Evolutionary conservation across 2,888 invertebrate species (phyloP), one percentile per base, ranked within the genome.

Genomic region (Andrena hattorfiana): DNA sequence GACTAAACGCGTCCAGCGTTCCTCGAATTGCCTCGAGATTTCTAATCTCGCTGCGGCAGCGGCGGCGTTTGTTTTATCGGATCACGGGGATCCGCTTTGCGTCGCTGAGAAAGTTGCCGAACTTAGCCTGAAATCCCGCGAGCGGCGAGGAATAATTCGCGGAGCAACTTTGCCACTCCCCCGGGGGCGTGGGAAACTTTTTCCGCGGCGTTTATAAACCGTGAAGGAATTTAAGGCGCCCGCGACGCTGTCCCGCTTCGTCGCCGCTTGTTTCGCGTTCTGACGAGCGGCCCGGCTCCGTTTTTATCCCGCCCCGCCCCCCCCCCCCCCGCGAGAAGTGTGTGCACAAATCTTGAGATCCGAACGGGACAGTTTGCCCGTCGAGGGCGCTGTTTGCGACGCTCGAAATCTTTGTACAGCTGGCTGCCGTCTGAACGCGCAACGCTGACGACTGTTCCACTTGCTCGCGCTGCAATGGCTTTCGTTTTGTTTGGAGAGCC

Each of bases 161-260:
- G 60, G 4, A 48, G 56, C 51, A 66, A 73, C 62, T 72, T 72
- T 42, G 48, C 48, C 56, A 20, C 28, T 51, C 54, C 54, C 62
- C 74, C 28, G 48, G 35, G 54, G 60, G 60, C 28, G 26, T 13
- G 28, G 60, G 26, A 49, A 73, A 73, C 75, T 78, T 75, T 75
- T 75, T 54, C 69, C 48, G 4, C 49, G 23, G 59, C 64, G 67
- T 75, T 79, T 69, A 75, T 75, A 69, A 64, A 79, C 68, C 74
- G 68, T 64, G 13, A 69, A 60, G 67, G 75, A 74, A 75, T 63
- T 75, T 63, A 49, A 78, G 54, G 23, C 42, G 23, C 68, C 42
- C 54, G 32, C 10, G 32, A 68, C 59, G 20, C n/a, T 30, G 30
- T 54, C 8, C 30, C 35, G 16, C n/a, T n/a, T 32, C 35, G 20